Base-by-base conservation (phyloP, 1,140 invertebrate genomes). In the Pseudachorutes palmiensis region DNA sequence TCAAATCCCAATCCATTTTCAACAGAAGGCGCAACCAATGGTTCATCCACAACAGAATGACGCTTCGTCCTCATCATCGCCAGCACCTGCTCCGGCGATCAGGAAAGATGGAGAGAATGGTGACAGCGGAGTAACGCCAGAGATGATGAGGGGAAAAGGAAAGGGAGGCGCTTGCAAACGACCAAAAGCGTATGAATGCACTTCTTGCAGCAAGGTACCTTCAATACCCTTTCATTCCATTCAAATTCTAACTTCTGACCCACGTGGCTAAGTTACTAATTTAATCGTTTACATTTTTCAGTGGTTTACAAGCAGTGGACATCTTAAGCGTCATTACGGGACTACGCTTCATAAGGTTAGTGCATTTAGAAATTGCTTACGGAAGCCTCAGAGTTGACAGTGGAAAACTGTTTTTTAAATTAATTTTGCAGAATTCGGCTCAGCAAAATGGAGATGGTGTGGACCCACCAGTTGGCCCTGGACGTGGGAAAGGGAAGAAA, bases 171-270 rank as follows among this genome's bases (percentile, higher is more conserved):
- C 92, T 79, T 87, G 90, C 9, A 83, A 90, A 45, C 82, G 90
- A 36, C 90, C 90, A 30, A 94, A 94, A 79, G 93, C 90, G 0
- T 94, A 94, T 78, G 91, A 92, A 73, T 95, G 91, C 76, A 88
- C 89, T 0, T 89, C 90, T 41, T 95, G 92, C 80, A 92, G 93
- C 80, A 94, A 94, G n/a, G n/a, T n/a, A n/a, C n/a, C n/a, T n/a
- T n/a, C n/a, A n/a, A n/a, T n/a, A n/a, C n/a, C n/a, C n/a, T n/a
- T n/a, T n/a, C n/a, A n/a, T n/a, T n/a, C n/a, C n/a, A n/a, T n/a
- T n/a, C n/a, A n/a, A n/a, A n/a, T n/a, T n/a, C n/a, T n/a, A n/a
- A n/a, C n/a, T n/a, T n/a, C n/a, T n/a, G n/a, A n/a, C n/a, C n/a
- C n/a, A n/a, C n/a, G n/a, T n/a, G n/a, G n/a, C n/a, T n/a, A n/a